These are phyloP conservation scores for Perca fluviatilis DNA, from an alignment of 2,113 vertebrate genomes.

Conservation along the genomic window DNA sequence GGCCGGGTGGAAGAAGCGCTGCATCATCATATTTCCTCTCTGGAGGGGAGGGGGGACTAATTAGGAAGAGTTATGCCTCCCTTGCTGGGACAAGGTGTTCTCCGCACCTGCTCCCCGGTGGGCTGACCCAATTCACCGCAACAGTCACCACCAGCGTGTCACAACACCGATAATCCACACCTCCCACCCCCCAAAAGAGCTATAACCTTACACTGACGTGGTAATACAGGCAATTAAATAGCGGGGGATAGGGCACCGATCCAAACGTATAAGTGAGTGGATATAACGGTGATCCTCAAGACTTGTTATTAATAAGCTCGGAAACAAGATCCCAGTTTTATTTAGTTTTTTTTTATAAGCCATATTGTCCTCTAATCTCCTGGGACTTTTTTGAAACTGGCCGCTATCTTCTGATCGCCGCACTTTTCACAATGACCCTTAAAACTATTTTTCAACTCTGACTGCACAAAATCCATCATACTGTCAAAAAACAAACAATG, in stretches of 20 bases:
- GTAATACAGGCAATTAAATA: slow-evolving; percentile 38
- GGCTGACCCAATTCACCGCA: slow-evolving; percentile 75
- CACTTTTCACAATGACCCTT: neutral
- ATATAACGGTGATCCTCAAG: neutral
- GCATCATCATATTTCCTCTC: slow-evolving; percentile 69
- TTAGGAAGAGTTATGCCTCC: slow-evolving; percentile 64
- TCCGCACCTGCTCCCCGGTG: slow-evolving; percentile 72
- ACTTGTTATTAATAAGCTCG: slow-evolving; percentile 41
- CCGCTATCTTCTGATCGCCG: neutral
- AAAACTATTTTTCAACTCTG: neutral
- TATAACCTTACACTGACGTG: neutral
- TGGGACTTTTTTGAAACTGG: neutral
- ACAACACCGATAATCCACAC: slow-evolving; percentile 17
- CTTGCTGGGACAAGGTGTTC: slow-evolving; percentile 70
- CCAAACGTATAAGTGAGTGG: neutral
- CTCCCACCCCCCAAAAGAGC: neutral
- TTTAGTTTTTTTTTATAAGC: neutral
- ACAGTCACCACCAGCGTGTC: slow-evolving; percentile 33
- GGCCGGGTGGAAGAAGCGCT: slow-evolving; percentile 36
- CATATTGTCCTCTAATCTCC: neutral
- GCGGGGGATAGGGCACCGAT: neutral
- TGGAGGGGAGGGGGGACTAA: slow-evolving; percentile 57
- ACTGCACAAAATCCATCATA: neutral
- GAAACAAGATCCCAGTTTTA: neutral
- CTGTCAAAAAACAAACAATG: neutral